Base-by-base conservation (phyloP, 2,113 vertebrate species). In the Equus quagga region DNA sequence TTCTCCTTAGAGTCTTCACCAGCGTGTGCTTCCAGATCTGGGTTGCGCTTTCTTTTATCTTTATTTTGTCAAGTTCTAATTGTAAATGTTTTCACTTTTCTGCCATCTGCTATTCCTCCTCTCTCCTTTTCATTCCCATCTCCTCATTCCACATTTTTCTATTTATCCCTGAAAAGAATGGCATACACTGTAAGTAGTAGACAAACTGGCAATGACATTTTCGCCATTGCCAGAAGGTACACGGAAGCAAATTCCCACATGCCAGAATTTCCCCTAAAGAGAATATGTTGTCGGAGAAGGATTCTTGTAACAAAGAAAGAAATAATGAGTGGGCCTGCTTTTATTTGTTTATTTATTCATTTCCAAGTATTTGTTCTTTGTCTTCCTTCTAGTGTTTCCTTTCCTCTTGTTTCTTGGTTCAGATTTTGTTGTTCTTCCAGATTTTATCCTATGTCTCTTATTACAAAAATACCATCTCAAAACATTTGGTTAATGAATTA, bases 11-110 rank as follows among this genome's bases (percentile, higher is more conserved):
- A 75, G 46, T 14, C 75, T 8, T 83, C 78, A 82, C 28, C 56
- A 21, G n/a, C 41, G 12, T 75, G 56, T 36, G 46, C 58, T 83
- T 89, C 69, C 15, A 26, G 78, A 44, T 56, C 46, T 65, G 46
- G 58, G 67, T n/a, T 28, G 41, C 4, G 15, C 14, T 83, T 73
- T 75, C 78, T 82, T 11, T n/a, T 75, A 10, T 13, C 49, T 73
- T 76, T 60, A 67, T 76, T 96, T 75, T 65, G 28, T 92, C 18
- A 89, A 21, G 19, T 89, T 92, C 93, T 67, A 49, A 36, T 76
- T 67, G 19, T 56, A 36, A 88, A 33, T 92, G 54, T 88, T 73
- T 81, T 58, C 60, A 46, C 13, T 92, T 44, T 46, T 82, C 76
- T 88, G 36, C 46, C 31, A 75, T 49, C 69, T 75, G 41, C 46